Evolutionary conservation across 2,113 vertebrate genomes (phyloP), one percentile per base, ranked within the genome.

Genomic region (Alces alces): DNA sequence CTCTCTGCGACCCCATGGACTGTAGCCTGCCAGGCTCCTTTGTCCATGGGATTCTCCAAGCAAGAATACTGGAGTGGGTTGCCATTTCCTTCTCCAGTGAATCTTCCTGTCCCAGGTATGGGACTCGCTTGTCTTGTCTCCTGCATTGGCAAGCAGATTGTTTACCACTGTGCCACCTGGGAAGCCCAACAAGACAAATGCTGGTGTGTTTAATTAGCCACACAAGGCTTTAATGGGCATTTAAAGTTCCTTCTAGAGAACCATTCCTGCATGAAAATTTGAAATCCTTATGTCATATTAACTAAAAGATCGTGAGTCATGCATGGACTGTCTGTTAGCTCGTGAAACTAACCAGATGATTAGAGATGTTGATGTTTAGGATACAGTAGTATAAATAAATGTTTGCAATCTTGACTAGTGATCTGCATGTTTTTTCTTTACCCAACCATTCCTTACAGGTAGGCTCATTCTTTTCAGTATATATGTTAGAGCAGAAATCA

Each of bases 391-490:
- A 76, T 78, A 70, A 96, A 87, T 84, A 98, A 98, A 98, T 97
- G 98, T 98, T 98, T 98, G 97, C 98, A 97, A 97, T 98, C 94
- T 98, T 96, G 98, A 97, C 97, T 98, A 91, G 97, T 97, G 97
- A 98, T 97, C 97, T 99, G 98, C 98, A 98, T 99, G 98, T 98
- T 98, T 87, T 64, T 95, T 98, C 96, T 98, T 97, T 98, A 45
- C 96, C 83, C 95, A 28, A 95, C 87, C 97, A 98, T 96, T 70
- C 98, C 96, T 98, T 95, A 64, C 50, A 66, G 84, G 82, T 97
- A 98, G 97, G 91, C 19, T 89, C 76, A 96, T 96, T 98, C 96
- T 98, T 98, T 98, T 98, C 98, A 98, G 97, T 98, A 97, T 97
- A 98, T 98, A 98, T 97, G 92, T 98, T 97, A 79, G 82, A 83